Evolutionary conservation across 2,113 vertebrate genomes (phyloP).

Genomic region (Callithrix jacchus): DNA sequence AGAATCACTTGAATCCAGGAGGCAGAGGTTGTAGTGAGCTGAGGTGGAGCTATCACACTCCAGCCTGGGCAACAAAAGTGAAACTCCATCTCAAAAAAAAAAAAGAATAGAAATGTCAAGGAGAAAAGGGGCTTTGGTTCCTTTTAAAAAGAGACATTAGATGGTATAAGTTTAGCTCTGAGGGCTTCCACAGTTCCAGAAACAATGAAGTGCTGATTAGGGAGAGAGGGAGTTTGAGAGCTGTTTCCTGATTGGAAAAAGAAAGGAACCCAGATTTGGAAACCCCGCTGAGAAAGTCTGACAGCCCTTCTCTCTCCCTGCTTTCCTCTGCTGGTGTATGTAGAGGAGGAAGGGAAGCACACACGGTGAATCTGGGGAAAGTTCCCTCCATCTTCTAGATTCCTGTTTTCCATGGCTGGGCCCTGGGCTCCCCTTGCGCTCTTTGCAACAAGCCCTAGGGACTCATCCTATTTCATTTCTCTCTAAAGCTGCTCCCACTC

Average conservation of each 20-base stretch:
- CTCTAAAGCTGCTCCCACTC: not conserved
- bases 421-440: not conserved
- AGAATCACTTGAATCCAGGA: too few relatives aligned
- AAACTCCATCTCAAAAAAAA: too few relatives aligned
- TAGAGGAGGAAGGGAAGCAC: not conserved
- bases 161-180: not conserved
- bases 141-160: not conserved
- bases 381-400: not conserved
- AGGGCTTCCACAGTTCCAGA: not conserved
- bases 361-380: not conserved
- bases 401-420: not conserved
- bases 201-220: conserved; percentile 19
- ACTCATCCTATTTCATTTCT: not conserved
- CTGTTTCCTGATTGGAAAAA: conserved; percentile 32
- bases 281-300: not conserved
- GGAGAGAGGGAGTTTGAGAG: not conserved
- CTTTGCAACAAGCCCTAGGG: not conserved
- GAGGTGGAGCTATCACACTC: too few relatives aligned
- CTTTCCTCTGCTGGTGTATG: not conserved
- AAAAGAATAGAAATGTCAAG: conserved; percentile 16
- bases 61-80: too few relatives aligned
- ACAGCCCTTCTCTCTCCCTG: not conserved
- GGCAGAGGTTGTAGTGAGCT: too few relatives aligned
- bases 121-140: conserved; percentile 48
- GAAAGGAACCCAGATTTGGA: not conserved